A percentile compares a stretch with the other conserved stretches of the same genome.
Conservation (phyloP, 2,113 vertebrate species). For the Circaetus gallicus region DNA sequence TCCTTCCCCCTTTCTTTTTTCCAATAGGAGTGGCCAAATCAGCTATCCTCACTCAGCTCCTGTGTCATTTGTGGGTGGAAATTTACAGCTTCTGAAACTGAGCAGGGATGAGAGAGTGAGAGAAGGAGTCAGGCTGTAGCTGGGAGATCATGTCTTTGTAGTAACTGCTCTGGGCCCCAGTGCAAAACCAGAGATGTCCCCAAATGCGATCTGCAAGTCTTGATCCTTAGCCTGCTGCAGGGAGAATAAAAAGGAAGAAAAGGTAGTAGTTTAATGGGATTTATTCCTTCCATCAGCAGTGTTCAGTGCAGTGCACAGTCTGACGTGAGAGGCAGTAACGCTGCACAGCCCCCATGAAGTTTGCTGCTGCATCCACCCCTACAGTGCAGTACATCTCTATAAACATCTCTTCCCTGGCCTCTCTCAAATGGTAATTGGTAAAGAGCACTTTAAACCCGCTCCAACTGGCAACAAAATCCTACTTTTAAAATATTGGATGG, state of each 20-base stretch:
- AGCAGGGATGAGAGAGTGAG: not conserved
- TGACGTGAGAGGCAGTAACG: not conserved
- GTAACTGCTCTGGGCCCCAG: not conserved
- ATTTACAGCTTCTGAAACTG: not conserved
- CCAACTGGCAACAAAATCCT: not conserved
- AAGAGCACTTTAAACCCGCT: slow-evolving; percentile 4
- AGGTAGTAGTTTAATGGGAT: not conserved
- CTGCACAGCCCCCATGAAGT: not conserved
- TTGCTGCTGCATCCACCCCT: not conserved
- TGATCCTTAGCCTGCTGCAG: not conserved
- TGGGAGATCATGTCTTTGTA: not conserved
- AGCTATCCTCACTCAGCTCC: not conserved
- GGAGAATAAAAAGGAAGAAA: not conserved
- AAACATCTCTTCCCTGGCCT: not conserved
- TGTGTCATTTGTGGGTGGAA: not conserved
- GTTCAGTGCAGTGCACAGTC: not conserved
- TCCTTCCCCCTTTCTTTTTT: not conserved
- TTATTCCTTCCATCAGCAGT: not conserved
- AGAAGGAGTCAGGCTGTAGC: not conserved
- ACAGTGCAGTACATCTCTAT: not conserved
- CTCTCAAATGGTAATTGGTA: not conserved
- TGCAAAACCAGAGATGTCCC: not conserved
- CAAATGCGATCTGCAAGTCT: not conserved
- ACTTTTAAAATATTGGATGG: not conserved
- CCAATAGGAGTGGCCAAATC: not conserved